Evolutionary conservation across 2,113 vertebrate species (phyloP), one percentile per base, ranked within the genome.

Genomic region (Nycticorax nycticorax): DNA sequence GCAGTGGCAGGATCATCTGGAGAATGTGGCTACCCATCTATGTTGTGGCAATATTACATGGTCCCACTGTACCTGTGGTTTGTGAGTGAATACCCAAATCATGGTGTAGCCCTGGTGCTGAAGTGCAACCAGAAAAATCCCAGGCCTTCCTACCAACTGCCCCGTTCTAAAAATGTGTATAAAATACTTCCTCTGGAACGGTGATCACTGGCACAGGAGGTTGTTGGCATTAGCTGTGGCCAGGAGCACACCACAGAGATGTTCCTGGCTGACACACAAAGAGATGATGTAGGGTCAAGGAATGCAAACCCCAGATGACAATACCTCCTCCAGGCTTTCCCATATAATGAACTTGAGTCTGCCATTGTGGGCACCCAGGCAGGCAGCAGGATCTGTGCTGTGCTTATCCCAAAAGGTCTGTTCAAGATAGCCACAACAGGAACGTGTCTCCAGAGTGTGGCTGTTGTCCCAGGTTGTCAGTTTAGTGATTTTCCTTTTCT

Each of bases 351-450:
- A 22, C 18, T 10, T 41, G 22, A 69, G 39, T 32, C 9, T 69
- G 17, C 3, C 2, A 17, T 52, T 1, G 0, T 79, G 41, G 10
- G 9, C 21, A 52, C 19, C 6, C 8, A 8, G 27, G 15, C 69
- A 69, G 18, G 9, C 35, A 60, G 55, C 43, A 85, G 62, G 26
- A 60, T 47, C 56, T 78, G 19, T 57, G 10, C 4, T n/a, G 7
- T 52, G 13, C 47, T 62, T 43, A 6, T 71, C 17, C 30, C n/a
- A 27, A 43, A 69, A 59, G 4, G 1, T 73, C 28, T 68, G 41
- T 43, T 77, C 28, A 71, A 12, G 24, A 37, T 7, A 74, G 17
- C 22, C 55, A 47, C 19, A 45, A n/a, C 26, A 82, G 14, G 6
- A 6, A 1, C 33, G 28, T 12, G 30, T 66, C 28, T 82, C 8